These are phyloP conservation scores for Triplophysa dalaica DNA, from an alignment of 2,113 vertebrate genomes.

Conservation along the genomic window DNA sequence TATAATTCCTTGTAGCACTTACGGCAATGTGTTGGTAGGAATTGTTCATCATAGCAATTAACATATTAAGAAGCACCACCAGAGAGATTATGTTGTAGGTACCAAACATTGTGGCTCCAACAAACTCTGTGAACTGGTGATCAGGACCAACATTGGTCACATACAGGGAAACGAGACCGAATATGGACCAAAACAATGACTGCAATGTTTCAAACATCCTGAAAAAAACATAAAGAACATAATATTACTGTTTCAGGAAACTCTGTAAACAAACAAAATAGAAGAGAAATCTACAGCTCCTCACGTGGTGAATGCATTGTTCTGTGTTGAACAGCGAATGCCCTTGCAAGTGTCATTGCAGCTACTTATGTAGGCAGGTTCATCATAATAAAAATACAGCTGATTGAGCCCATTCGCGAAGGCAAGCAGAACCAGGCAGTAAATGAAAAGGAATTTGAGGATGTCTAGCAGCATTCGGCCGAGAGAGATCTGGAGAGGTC, in stretches of 20 bases:
- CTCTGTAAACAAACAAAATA: not conserved
- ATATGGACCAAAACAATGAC: slow-evolving; percentile 98
- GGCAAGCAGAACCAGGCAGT: slow-evolving; percentile 96
- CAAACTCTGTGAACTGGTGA: slow-evolving; percentile 96
- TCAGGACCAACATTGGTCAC: slow-evolving; percentile 93
- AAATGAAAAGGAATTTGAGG: slow-evolving; percentile 99
- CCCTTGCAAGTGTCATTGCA: slow-evolving; percentile 88
- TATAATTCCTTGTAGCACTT: slow-evolving; percentile 63
- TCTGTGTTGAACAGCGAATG: slow-evolving; percentile 96
- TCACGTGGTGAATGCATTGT: slow-evolving; percentile 99
- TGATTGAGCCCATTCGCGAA: slow-evolving; percentile 99
- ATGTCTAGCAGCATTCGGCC: slow-evolving; percentile 98
- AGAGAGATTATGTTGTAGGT: slow-evolving; percentile 98
- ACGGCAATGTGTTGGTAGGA: slow-evolving; percentile 99
- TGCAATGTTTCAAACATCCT: slow-evolving; percentile 98
- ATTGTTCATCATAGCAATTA: slow-evolving; percentile 99
- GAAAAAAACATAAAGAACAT: slow-evolving; percentile 49
- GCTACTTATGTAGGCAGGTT: slow-evolving; percentile 56
- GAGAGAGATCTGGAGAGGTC: slow-evolving; percentile 96
- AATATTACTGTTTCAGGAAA: not conserved
- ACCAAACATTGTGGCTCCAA: slow-evolving; percentile 98
- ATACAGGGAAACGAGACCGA: slow-evolving; percentile 94
- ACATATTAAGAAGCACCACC: slow-evolving; percentile 97
- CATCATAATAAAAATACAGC: slow-evolving; percentile 98
- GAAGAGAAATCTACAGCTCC: slow-evolving; percentile 53